phyloP scores from a whole-genome alignment of 2,888 invertebrate species.

The Spisula subtruncata region DNA sequence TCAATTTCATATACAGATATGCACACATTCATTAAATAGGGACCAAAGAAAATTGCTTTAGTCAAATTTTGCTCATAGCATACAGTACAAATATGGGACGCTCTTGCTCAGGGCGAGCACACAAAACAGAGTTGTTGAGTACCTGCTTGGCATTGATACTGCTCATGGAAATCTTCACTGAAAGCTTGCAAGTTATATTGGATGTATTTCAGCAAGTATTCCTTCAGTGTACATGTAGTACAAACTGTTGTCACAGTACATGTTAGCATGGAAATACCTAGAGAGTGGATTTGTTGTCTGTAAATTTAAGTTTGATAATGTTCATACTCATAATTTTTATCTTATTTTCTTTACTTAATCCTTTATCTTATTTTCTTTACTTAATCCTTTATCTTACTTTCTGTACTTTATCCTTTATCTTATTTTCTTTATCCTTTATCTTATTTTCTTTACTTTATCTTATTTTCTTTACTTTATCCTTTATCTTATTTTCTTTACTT shows the following conservation, averaged over 20 bases:
- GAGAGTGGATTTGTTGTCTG: neutral
- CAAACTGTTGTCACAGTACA: neutral
- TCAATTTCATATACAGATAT: too few species aligned
- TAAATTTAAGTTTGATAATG: neutral
- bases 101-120: too few species aligned
- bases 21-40: too few species aligned
- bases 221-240: too few species aligned
- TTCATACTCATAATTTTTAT: neutral
- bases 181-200: too few species aligned
- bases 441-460: neutral
- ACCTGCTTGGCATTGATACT: too few species aligned
- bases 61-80: too few species aligned
- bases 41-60: too few species aligned
- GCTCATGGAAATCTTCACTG: too few species aligned
- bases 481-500: neutral
- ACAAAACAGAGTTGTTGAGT: too few species aligned
- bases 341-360: neutral
- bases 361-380: neutral
- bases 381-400: neutral
- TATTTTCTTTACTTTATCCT: neutral
- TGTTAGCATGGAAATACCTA: neutral
- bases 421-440: neutral
- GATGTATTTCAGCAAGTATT: too few species aligned
- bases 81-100: too few species aligned
- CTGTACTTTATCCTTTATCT: neutral